Base-by-base conservation (phyloP, 1,140 invertebrate species). In the Drosophila obscura region DNA sequence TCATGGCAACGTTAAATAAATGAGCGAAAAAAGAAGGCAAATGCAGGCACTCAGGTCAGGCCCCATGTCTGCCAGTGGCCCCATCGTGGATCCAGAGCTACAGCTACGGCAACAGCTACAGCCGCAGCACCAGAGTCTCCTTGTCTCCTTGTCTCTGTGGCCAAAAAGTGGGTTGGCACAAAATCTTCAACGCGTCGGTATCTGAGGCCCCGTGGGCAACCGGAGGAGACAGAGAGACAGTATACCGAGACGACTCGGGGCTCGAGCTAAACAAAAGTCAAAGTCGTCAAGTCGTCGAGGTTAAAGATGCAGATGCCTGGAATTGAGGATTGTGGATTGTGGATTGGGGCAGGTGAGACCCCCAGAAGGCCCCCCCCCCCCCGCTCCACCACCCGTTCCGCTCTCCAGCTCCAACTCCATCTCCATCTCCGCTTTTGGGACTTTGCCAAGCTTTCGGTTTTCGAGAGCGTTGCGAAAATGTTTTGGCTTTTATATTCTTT, bases 1-100 rank as follows among this genome's bases (percentile, higher is more conserved):
- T 89, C 80, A 89, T 89, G 84, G 77, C 74, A 80, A 71, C 78
- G 78, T 77, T 85, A 80, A 88, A 80, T 83, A 73, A 85, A 88
- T 77, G 80, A 84, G 80, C 80, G 59, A 62, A 61, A 66, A 80
- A 78, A 53, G 35, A 24, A 57, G 53, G 61, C 52, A 63, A 46
- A 66, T 35, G 62, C 60, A 31, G 62, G 48, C 46, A 39, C 51
- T 16, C 31, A 39, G 15, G 57, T 60, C 19, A 50, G 35, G 35
- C 57, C 68, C 68, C 49, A 71, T 72, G 68, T 72, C 68, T 72
- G 68, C 68, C 66, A 45, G 50, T 51, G 43, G 44, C 57, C 62
- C 16, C 19, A n/a, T 24, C 13, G 15, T 11, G 19, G 49, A 35
- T 31, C 1, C 4, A 35, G 16, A 28, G 22, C 31, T 19, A 16